A percentile compares a stretch with the other conserved stretches of the same genome.
These are phyloP conservation scores for Etheostoma nigrum DNA, from an alignment of 2,797 vertebrate genomes.

Conservation along the genomic window DNA sequence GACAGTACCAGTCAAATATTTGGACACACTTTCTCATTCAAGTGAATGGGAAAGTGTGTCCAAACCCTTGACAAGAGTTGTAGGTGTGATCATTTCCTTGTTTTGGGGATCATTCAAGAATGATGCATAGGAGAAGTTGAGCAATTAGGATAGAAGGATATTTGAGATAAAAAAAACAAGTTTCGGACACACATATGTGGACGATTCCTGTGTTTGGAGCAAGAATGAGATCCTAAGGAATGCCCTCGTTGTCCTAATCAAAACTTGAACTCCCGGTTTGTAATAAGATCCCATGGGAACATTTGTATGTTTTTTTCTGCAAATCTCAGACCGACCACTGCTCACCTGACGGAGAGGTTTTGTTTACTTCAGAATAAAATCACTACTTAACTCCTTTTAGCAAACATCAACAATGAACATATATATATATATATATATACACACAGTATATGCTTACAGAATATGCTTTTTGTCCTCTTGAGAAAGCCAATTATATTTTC, in stretches of 20 bases:
- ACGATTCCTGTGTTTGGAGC: slow-evolving; percentile 27
- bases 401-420: background rate
- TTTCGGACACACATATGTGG: slow-evolving; percentile 50
- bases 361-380: slow-evolving; percentile 15
- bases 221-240: slow-evolving; percentile 58
- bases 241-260: slow-evolving; percentile 40
- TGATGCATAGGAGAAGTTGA: slow-evolving; percentile 43
- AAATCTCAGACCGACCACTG: slow-evolving; percentile 17
- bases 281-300: slow-evolving; percentile 70
- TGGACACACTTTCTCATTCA: too few relatives aligned
- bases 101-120: slow-evolving; percentile 39
- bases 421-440: background rate
- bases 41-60: too few relatives aligned
- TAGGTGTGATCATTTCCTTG: slow-evolving; percentile 36
- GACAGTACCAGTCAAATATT: too few relatives aligned
- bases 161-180: slow-evolving; percentile 46
- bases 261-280: slow-evolving; percentile 64
- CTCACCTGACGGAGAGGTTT: background rate
- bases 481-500: slow-evolving; percentile 29
- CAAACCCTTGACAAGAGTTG: too few relatives aligned
- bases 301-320: slow-evolving; percentile 56
- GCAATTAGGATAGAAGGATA: slow-evolving; percentile 39
- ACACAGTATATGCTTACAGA: too few relatives aligned
- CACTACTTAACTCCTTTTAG: background rate
- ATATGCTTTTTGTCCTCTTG: background rate